These are phyloP conservation scores for Corvus moneduloides DNA, from an alignment of 2,113 vertebrate species.

Conservation along the genomic window DNA sequence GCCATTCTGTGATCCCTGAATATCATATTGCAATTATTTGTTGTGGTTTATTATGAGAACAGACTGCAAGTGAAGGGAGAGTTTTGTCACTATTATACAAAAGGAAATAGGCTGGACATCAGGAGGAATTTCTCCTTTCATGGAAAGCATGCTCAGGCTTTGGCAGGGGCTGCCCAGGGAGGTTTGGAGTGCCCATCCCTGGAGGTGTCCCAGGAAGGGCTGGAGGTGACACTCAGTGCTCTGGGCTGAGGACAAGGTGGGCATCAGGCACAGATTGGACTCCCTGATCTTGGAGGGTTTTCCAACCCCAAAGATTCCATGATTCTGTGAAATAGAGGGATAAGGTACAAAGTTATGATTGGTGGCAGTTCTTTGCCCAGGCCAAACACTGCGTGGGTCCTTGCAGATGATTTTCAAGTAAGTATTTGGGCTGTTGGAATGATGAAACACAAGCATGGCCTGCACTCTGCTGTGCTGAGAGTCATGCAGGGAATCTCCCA, in stretches of 20 bases:
- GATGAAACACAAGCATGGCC: not conserved
- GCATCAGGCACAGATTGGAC: fast-evolving
- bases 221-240: not conserved
- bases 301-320: fast-evolving
- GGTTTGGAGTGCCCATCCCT: not conserved
- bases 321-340: not conserved
- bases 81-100: not conserved
- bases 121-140: not conserved
- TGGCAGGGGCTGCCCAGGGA: not conserved
- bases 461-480: not conserved
- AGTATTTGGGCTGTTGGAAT: not conserved
- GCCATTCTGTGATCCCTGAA: not conserved
- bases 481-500: fast-evolving
- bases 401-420: not conserved
- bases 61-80: not conserved
- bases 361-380: not conserved
- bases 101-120: not conserved
- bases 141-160: fast-evolving
- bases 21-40: not conserved
- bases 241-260: not conserved
- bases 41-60: not conserved
- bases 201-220: not conserved
- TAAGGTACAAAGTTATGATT: not conserved
- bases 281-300: fast-evolving
- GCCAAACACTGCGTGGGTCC: not conserved